Percentiles rank a stretch among this genome's conserved stretches.
Conservation (phyloP, 2,113 vertebrate species). For the Zosterops borbonicus region DNA sequence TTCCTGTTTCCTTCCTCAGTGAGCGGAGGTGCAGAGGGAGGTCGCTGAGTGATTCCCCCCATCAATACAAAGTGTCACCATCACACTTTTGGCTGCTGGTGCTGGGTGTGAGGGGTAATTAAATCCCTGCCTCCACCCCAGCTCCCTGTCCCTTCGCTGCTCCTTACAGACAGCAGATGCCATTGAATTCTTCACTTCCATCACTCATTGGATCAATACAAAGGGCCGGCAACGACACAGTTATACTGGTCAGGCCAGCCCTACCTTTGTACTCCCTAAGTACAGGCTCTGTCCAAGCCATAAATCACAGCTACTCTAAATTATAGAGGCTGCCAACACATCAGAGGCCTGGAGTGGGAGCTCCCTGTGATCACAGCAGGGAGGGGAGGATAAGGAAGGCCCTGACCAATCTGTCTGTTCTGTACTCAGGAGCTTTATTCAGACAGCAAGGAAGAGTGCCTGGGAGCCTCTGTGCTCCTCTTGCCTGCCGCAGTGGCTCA, state of each 20-base stretch:
- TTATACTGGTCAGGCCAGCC: conserved; percentile 3
- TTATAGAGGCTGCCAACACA: conserved; percentile 47
- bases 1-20: not conserved
- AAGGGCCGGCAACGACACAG: not conserved
- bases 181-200: conserved; percentile 9
- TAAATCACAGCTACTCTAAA: conserved; percentile 44
- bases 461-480: not conserved
- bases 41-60: not conserved
- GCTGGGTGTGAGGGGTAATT: not conserved
- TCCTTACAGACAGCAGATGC: not conserved
- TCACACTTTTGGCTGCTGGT: not conserved
- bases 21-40: not conserved
- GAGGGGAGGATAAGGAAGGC: conserved; percentile 29
- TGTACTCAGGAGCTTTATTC: not conserved
- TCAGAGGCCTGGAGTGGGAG: conserved; percentile 22
- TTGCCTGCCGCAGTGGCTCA: not conserved
- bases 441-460: not conserved
- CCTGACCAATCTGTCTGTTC: conserved; percentile 14
- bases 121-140: not conserved
- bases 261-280: conserved; percentile 15
- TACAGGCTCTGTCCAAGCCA: conserved; percentile 7
- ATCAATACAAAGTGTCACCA: not conserved
- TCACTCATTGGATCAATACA: conserved; percentile 42
- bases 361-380: conserved; percentile 21
- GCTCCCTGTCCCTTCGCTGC: not conserved